Evolutionary conservation across 2,888 invertebrate species (phyloP).

Genomic region (Chloroclystis v-ata): DNA sequence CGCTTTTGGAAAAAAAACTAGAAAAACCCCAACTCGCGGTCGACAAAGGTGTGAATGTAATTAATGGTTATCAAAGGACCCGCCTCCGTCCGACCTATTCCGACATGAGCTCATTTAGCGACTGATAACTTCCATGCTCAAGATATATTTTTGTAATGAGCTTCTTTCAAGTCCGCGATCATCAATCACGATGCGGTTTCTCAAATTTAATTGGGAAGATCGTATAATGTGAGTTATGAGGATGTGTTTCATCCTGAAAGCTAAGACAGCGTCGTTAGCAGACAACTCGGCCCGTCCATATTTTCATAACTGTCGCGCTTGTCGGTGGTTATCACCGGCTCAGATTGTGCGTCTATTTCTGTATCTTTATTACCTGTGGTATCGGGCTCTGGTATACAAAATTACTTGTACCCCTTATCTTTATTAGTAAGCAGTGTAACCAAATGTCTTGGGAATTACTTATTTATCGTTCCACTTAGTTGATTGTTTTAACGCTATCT

Average conservation of each 20-base stretch:
- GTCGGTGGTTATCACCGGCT: slow-evolving; percentile 36
- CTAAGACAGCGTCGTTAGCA: slow-evolving; percentile 36
- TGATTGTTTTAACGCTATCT: too few relatives aligned
- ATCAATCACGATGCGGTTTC: slow-evolving; percentile 46
- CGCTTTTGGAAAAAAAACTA: slow-evolving; percentile 42
- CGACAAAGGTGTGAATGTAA: slow-evolving; percentile 73
- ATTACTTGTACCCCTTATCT: slow-evolving; percentile 16
- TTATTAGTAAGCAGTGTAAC: slow-evolving; percentile 17
- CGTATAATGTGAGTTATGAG: slow-evolving; percentile 43
- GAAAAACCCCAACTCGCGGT: slow-evolving; percentile 39
- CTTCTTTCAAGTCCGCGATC: slow-evolving; percentile 12
- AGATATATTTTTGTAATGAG: slow-evolving; percentile 18
- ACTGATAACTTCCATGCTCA: slow-evolving; percentile 17
- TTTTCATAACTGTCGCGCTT: slow-evolving; percentile 41
- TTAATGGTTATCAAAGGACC: slow-evolving; percentile 70
- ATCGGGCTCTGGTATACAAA: slow-evolving; percentile 28
- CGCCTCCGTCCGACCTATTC: slow-evolving; percentile 48
- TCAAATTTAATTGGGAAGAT: slow-evolving; percentile 45
- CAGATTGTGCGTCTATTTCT: slow-evolving; percentile 35
- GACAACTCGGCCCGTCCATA: slow-evolving; percentile 39
- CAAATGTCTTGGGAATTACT: slow-evolving; percentile 7
- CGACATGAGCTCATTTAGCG: slow-evolving; percentile 44
- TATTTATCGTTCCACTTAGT: too few relatives aligned
- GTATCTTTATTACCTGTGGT: slow-evolving; percentile 25
- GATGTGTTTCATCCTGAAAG: slow-evolving; percentile 29